Base-by-base conservation (phyloP, 1,140 invertebrate species). In the Procambarus virginalis region DNA sequence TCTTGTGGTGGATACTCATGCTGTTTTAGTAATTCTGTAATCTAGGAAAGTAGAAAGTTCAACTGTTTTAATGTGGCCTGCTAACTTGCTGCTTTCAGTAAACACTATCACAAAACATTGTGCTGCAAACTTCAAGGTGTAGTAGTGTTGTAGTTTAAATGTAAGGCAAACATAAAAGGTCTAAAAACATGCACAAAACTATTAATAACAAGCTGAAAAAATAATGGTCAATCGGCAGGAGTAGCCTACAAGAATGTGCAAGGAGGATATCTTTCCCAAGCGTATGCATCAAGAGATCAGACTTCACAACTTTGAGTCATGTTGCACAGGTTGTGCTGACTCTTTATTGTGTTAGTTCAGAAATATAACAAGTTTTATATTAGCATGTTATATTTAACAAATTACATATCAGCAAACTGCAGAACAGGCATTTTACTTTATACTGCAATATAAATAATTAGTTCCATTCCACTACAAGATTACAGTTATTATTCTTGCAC, bases 271-370 rank as follows among this genome's bases (percentile, higher is more conserved):
- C 34, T 73, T 17, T 68, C 17, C 12, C 20, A 68, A 4, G 17
- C 17, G 64, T 68, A 68, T 68, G 64, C 64, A 73, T 73, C n/a
- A 73, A 73, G 68, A 73, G 22, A 6, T 73, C n/a, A 73, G 68
- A 73, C 22, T 73, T 34, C 22, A 73, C 68, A 73, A 73, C 68
- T 34, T 73, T n/a, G n/a, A 9, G n/a, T 34, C 68, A 73, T 73
- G 68, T n/a, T 73, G 10, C 64, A 5, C 20, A 68, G 20, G 5
- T 68, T 17, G 12, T 68, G 22, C 22, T 3, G 6, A 22, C 51
- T 9, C 51, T 22, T 5, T 34, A 73, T 8, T 14, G 22, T 73
- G 68, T 34, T 2, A 34, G 22, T 73, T 73, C n/a, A 73, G 22
- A 34, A 73, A 22, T 34, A 73, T 34, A 73, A 34, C 68, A 73